Conservation (phyloP, 2,888 invertebrate genomes). For the Mantis religiosa region DNA sequence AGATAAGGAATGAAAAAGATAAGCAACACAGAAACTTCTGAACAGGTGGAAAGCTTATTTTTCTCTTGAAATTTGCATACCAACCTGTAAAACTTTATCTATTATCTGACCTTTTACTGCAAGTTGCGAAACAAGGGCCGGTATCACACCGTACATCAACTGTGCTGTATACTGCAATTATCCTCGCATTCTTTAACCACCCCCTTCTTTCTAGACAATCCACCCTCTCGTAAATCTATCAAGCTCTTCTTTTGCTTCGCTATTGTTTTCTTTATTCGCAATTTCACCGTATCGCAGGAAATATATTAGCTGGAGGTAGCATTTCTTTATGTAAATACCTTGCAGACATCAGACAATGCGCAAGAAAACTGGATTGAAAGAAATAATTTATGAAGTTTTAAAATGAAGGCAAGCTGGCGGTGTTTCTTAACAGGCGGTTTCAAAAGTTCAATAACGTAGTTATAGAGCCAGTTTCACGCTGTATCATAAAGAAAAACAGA, state of each 20-base stretch:
- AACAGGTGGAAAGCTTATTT: neutral
- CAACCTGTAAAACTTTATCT: neutral
- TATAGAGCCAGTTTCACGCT: neutral
- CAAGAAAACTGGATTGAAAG: neutral
- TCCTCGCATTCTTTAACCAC: neutral
- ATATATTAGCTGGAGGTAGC: neutral
- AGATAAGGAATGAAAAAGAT: neutral
- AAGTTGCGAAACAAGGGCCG: neutral
- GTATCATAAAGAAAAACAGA: neutral
- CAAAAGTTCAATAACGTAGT: neutral
- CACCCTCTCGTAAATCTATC: neutral
- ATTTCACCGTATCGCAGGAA: neutral
- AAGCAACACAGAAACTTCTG: neutral
- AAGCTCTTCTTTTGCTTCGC: neutral
- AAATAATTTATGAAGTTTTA: neutral
- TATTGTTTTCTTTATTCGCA: neutral
- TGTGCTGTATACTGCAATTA: neutral
- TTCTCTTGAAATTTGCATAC: slow-evolving; percentile 5
- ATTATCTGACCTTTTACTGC: neutral
- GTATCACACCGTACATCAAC: neutral
- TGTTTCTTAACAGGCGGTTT: neutral
- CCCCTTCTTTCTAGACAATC: neutral
- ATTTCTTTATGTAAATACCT: neutral
- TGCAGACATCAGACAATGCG: neutral
- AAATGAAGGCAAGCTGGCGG: neutral